Evolutionary conservation across 2,113 vertebrate species (phyloP), one percentile per base, ranked within the genome.

Genomic region (Ramphastos sulfuratus): DNA sequence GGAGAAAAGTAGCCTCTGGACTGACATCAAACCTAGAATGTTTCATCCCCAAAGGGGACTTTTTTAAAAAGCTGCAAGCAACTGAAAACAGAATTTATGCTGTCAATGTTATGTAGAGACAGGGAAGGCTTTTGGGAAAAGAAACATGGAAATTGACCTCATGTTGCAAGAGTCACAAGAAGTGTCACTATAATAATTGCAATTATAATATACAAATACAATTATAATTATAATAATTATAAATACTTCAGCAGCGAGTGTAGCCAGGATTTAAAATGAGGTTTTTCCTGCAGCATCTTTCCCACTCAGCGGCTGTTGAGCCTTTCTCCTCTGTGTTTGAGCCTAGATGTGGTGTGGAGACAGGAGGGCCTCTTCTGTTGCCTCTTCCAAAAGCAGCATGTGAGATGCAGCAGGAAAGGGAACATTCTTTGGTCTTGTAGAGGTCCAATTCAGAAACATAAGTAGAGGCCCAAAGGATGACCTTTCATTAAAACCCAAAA

Each of bases 71-170:
- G 67, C 52, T 71, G 37, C 46, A 80, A 73, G 39, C 70, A 69
- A 61, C 70, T 69, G 70, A 94, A 89, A 89, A 75, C 89, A 96
- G 83, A 35, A 50, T 84, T 90, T 78, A 48, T 33, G 27, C 28
- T 79, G 79, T 86, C 30, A 81, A 15, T 63, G 35, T 77, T 82
- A 90, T 3, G 8, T 15, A 52, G 52, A 60, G 77, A 70, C 37
- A 71, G 66, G 37, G 84, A 93, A 78, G 35, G 44, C 39, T 91
- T 82, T 52, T 63, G 50, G 31, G 28, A 15, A 52, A 85, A 92
- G 25, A 76, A 89, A 33, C 20, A 7, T 54, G 84, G 76, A 67
- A 92, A 78, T 44, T 72, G 73, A 50, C 52, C 65, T 39, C 44
- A 11, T 1, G 1, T 44, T 85, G 65, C 24, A 60, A 70, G 66